A percentile compares a stretch with the other conserved stretches of the same genome.
Conservation (phyloP, 2,797 vertebrate species). For the Lacerta viridis region DNA sequence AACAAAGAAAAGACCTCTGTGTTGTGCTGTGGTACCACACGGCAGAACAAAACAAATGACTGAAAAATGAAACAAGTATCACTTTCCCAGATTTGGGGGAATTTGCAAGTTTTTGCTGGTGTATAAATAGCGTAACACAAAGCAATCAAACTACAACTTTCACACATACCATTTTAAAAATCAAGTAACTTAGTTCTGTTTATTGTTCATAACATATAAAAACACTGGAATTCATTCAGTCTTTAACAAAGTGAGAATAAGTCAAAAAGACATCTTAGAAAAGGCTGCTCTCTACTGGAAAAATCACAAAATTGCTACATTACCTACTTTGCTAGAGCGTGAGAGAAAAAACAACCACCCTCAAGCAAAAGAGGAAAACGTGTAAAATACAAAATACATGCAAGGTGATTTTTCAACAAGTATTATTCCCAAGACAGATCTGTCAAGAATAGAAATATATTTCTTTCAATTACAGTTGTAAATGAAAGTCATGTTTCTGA, state of each 20-base stretch:
- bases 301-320: conserved; percentile 55
- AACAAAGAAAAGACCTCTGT: conserved; percentile 36
- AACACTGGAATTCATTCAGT: background rate
- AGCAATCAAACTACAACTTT: conserved; percentile 20
- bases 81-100: background rate
- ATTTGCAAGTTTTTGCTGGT: conserved; percentile 32
- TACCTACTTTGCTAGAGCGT: conserved; percentile 19
- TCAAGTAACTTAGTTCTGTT: background rate
- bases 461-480: conserved; percentile 15
- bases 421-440: background rate
- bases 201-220: background rate
- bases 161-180: conserved; percentile 22
- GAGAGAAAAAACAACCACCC: background rate
- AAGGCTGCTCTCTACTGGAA: conserved; percentile 78
- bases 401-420: conserved; percentile 23
- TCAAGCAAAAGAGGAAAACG: conserved; percentile 18
- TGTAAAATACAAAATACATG: conserved; percentile 11
- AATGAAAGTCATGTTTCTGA: conserved; percentile 1
- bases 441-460: conserved; percentile 7
- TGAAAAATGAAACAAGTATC: background rate
- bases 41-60: conserved; percentile 22
- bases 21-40: background rate
- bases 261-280: conserved; percentile 54
- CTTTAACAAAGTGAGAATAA: conserved; percentile 21
- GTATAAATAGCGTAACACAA: conserved; percentile 33